phyloP scores from a whole-genome alignment of 2,888 invertebrate genomes.

The Quadriops clusia region DNA sequence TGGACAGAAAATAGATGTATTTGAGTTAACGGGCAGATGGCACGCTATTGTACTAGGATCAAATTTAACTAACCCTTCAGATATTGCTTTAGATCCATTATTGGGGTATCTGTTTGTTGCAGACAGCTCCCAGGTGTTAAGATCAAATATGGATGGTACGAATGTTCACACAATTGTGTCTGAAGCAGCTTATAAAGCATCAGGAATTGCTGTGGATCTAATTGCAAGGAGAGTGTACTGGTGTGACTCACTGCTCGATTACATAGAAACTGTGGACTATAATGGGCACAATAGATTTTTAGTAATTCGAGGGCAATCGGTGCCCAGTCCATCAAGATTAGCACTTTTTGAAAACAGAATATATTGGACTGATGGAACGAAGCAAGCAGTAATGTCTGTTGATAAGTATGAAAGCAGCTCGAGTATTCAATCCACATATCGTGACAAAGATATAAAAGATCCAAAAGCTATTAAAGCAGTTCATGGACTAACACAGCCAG shows the following conservation, averaged over 20 bases:
- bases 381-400: constrained; percentile 78
- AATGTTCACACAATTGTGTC: constrained; percentile 71
- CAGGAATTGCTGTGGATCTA: constrained; percentile 85
- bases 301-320: constrained; percentile 69
- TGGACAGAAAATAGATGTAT: constrained; percentile 89
- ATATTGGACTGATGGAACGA: constrained; percentile 86
- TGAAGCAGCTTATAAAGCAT: constrained; percentile 88
- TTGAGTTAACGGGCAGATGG: constrained; percentile 74
- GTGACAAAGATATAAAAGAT: constrained; percentile 67
- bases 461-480: constrained; percentile 76
- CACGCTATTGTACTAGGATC: constrained; percentile 87
- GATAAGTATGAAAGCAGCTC: constrained; percentile 73
- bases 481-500: constrained; percentile 65
- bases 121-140: constrained; percentile 68
- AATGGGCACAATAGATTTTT: constrained; percentile 71
- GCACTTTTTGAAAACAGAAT: constrained; percentile 77
- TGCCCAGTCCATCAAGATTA: constrained; percentile 74
- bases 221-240: constrained; percentile 84
- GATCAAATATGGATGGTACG: constrained; percentile 92
- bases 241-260: constrained; percentile 91
- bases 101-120: constrained; percentile 80
- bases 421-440: constrained; percentile 68
- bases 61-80: constrained; percentile 81
- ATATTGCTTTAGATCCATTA: constrained; percentile 87
- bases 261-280: constrained; percentile 93